Percentiles rank a stretch among this genome's conserved stretches.
These are phyloP conservation scores for Scaptomyza parva DNA, from an alignment of 2,888 invertebrate genomes.

Conservation along the genomic window DNA sequence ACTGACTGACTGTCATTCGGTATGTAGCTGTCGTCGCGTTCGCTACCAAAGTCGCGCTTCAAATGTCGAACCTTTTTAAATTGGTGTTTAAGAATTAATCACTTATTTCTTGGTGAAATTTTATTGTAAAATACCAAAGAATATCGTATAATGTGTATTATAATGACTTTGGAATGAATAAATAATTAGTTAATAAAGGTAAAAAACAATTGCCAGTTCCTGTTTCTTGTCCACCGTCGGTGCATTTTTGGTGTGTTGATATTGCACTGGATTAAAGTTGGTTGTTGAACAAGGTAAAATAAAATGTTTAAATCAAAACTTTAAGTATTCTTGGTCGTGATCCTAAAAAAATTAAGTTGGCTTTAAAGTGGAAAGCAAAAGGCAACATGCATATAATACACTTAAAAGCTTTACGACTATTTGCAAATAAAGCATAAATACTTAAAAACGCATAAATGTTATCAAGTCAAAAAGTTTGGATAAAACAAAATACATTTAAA, in stretches of 20 bases:
- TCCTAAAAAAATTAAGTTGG: too few relatives aligned
- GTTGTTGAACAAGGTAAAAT: too few relatives aligned
- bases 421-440: too few relatives aligned
- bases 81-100: background rate
- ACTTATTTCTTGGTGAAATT: background rate
- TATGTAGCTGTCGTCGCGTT: slow-evolving; percentile 55
- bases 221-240: slow-evolving; percentile 1
- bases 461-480: too few relatives aligned
- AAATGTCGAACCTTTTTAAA: slow-evolving; percentile 22
- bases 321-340: too few relatives aligned
- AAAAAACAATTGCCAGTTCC: slow-evolving; percentile 13
- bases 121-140: slow-evolving; percentile 42
- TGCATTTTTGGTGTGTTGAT: background rate
- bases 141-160: slow-evolving; percentile 2
- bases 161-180: slow-evolving; percentile 12
- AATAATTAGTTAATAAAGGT: slow-evolving; percentile 22
- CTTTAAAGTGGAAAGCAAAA: too few relatives aligned
- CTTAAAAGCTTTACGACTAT: too few relatives aligned
- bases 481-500: too few relatives aligned
- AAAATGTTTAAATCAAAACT: too few relatives aligned
- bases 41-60: slow-evolving; percentile 59
- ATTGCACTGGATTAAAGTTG: too few relatives aligned
- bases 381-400: too few relatives aligned
- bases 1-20: slow-evolving; percentile 65
- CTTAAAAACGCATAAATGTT: too few relatives aligned